phyloP scores from a whole-genome alignment of 2,888 invertebrate genomes.

The Phengaris arion region DNA sequence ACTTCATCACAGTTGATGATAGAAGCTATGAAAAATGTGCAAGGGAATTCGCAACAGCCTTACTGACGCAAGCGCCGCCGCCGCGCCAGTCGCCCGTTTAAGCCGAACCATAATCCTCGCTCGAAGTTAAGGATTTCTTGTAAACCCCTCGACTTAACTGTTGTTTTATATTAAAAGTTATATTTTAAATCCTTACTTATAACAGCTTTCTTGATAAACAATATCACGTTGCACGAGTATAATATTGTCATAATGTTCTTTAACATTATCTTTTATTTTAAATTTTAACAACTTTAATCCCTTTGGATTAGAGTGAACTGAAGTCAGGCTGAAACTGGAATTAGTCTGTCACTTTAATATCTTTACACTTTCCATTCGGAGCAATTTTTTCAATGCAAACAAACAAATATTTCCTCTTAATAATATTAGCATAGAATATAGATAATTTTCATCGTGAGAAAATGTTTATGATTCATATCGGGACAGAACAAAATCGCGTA shows the following conservation, averaged over 20 bases:
- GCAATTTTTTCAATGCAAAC: no score
- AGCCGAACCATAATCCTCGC: background rate
- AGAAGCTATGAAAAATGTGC: no score
- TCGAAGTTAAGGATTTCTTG: conserved; percentile 3
- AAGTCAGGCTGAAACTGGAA: background rate
- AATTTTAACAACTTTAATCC: no score
- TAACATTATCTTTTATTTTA: no score
- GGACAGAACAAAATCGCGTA: no score
- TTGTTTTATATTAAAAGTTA: conserved; percentile 17
- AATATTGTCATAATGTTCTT: background rate
- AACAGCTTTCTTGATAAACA: conserved; percentile 1
- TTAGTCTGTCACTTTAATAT: background rate
- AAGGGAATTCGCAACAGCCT: background rate
- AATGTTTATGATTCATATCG: no score
- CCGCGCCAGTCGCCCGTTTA: background rate
- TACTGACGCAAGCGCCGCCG: background rate
- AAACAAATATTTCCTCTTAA: no score
- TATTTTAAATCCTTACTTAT: conserved; percentile 9
- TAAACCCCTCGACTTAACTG: conserved; percentile 7
- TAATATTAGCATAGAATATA: no score
- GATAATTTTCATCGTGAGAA: no score
- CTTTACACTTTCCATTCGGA: background rate
- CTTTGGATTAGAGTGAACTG: background rate
- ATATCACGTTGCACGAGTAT: background rate
- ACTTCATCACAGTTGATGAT: no score